Evolutionary conservation across 2,797 vertebrate genomes (phyloP), one percentile per base, ranked within the genome.

Genomic region (Bufotes viridis): DNA sequence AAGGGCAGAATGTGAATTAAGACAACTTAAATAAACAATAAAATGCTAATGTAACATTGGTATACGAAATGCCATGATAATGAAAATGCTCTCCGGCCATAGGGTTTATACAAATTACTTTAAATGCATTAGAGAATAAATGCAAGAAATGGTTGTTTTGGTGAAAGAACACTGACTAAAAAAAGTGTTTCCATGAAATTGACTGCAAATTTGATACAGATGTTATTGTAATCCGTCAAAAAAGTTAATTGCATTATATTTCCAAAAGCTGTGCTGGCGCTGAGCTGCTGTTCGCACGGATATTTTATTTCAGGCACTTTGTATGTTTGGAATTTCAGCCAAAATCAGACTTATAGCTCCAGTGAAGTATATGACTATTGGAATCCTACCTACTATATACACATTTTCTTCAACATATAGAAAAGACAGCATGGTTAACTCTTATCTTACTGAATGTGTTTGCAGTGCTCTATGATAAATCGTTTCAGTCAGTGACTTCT

Each of bases 211-310:
- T 17, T 63, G 85, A 81, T 85, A 81, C 82, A 88, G 87, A 85
- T 88, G 87, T 85, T 88, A 24, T 80, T 75, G 57, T 76, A 85
- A 80, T 75, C 82, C 72, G 76, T 84, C 60, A 84, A 58, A 88
- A 53, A 74, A 57, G 67, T n/a, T 60, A 60, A 85, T 26, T 67
- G n/a, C 22, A 72, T 88, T 82, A 55, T 72, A 80, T 74, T 80
- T 84, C 42, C 61, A 79, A 81, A 81, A 42, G 65, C 67, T 22
- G 17, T 17, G 14, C 34, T 63, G 61, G 74, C 12, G 7, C 14
- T 12, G 29, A 61, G n/a, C 34, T 51, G 24, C 5, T 65, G 58
- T 88, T 80, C 82, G 79, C 82, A 88, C 82, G 81, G 26, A 17
- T 84, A 88, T 88, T 70, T 70, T 57, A 61, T 88, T 78, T 72